A percentile compares a stretch with the other conserved stretches of the same genome.
Evolutionary conservation across 1,140 invertebrate species (phyloP).

Genomic region (Heterodera schachtii): DNA sequence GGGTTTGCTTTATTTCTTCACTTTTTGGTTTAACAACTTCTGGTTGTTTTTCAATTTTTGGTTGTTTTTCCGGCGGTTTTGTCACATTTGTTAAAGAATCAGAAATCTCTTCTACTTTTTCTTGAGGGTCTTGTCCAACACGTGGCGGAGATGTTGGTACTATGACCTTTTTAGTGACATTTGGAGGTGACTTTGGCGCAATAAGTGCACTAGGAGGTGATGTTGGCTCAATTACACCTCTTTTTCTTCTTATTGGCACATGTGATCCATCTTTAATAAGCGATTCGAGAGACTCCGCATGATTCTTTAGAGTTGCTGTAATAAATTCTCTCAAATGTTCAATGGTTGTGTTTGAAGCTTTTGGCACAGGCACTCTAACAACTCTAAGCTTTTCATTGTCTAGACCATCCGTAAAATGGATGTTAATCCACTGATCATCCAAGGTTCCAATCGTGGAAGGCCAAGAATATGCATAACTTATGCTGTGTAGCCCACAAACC

Average conservation of each 20-base stretch:
- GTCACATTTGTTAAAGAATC: neutral
- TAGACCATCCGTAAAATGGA: slow-evolving; percentile 4
- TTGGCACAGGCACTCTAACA: neutral
- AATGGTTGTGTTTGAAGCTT: neutral
- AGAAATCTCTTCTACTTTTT: neutral
- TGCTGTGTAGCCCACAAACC: slow-evolving; percentile 19
- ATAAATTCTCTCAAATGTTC: slow-evolving; percentile 3
- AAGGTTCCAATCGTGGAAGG: slow-evolving; percentile 14
- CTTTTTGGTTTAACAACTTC: no score
- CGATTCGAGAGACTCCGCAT: neutral
- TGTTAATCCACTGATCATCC: slow-evolving; percentile 15
- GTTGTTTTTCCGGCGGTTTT: no score
- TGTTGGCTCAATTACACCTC: no score
- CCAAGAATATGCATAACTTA: slow-evolving; percentile 16
- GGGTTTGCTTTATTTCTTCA: no score
- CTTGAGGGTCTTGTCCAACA: neutral
- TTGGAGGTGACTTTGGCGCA: neutral
- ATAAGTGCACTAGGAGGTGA: no score
- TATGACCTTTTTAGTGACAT: neutral
- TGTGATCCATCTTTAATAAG: neutral
- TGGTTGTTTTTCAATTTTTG: no score
- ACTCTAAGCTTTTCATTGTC: neutral
- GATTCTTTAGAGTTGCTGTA: neutral
- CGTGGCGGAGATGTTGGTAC: neutral
- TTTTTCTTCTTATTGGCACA: neutral